Conservation (phyloP, 92 coral and sea anemone genomes). For the Epizoanthus ramosus region DNA sequence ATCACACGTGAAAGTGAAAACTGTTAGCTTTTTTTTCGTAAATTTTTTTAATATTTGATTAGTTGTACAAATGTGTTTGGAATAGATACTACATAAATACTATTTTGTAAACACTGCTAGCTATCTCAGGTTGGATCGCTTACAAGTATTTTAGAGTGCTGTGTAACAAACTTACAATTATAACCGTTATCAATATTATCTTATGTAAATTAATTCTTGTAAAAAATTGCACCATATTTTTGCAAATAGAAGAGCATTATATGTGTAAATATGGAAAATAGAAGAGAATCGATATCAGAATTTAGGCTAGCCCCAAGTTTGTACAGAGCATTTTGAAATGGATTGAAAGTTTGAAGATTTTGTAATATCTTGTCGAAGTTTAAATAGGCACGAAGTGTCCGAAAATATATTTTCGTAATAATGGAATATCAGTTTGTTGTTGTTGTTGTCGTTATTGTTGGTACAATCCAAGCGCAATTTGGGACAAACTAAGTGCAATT, state of each 20-base stretch:
- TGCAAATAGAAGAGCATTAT: constrained; percentile 16
- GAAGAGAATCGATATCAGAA: constrained; percentile 11
- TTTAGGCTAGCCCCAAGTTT: constrained; percentile 19
- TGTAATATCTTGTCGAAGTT: not conserved
- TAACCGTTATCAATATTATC: not conserved
- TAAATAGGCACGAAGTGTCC: constrained; percentile 37
- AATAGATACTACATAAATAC: too few relatives aligned
- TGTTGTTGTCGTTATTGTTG: not conserved
- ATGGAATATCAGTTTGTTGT: not conserved
- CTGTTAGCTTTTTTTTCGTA: too few relatives aligned
- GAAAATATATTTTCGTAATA: constrained; percentile 25
- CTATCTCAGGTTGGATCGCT: too few relatives aligned
- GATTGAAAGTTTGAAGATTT: not conserved
- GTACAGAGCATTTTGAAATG: constrained; percentile 39
- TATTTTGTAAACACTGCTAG: too few relatives aligned
- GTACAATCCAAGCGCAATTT: too few relatives aligned
- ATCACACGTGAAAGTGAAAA: too few relatives aligned
- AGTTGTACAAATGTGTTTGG: too few relatives aligned
- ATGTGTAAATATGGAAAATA: constrained; percentile 33
- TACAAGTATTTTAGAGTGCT: constrained; percentile 25
- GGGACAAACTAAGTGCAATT: too few relatives aligned
- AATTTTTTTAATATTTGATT: too few relatives aligned
- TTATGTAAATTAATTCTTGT: constrained; percentile 40
- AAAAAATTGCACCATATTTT: constrained; percentile 22
- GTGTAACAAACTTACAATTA: constrained; percentile 3